A percentile compares a stretch with the other conserved stretches of the same genome.
These are phyloP conservation scores for Tachyglossus aculeatus DNA, from an alignment of 2,797 vertebrate species.

Conservation along the genomic window DNA sequence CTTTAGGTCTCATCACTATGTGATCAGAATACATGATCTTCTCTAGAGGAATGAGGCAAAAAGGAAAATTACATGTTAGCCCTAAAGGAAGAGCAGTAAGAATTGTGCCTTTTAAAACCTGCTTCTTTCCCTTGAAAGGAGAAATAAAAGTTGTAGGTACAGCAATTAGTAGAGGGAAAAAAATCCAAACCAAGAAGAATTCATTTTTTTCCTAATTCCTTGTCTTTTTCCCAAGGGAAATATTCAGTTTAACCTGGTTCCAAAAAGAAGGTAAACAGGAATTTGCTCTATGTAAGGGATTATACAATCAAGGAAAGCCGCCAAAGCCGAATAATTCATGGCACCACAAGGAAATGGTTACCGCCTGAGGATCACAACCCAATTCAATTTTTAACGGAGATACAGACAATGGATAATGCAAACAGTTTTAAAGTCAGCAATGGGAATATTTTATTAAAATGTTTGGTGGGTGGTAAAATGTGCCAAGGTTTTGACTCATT, in stretches of 20 bases:
- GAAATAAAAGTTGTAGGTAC: background rate
- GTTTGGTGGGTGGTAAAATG: background rate
- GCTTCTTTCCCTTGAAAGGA: slow-evolving; percentile 33
- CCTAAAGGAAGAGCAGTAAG: slow-evolving; percentile 43
- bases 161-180: background rate
- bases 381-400: slow-evolving; percentile 17
- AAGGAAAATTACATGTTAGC: slow-evolving; percentile 27
- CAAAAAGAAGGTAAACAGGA: background rate
- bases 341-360: slow-evolving; percentile 20
- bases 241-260: slow-evolving; percentile 29
- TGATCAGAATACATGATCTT: slow-evolving; percentile 49
- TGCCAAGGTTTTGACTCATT: slow-evolving; percentile 11
- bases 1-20: slow-evolving; percentile 24
- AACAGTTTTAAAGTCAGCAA: background rate
- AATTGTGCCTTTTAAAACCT: slow-evolving; percentile 28
- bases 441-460: background rate
- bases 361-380: slow-evolving; percentile 19
- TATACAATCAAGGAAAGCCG: too few relatives aligned
- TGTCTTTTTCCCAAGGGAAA: slow-evolving; percentile 16
- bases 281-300: background rate
- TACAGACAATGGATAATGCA: slow-evolving; percentile 13
- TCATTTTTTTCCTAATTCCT: background rate
- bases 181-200: background rate
- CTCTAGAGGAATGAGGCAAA: slow-evolving; percentile 59
- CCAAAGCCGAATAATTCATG: slow-evolving; percentile 10